These are phyloP conservation scores for Chanos chanos DNA, from an alignment of 2,797 vertebrate species.

Conservation along the genomic window DNA sequence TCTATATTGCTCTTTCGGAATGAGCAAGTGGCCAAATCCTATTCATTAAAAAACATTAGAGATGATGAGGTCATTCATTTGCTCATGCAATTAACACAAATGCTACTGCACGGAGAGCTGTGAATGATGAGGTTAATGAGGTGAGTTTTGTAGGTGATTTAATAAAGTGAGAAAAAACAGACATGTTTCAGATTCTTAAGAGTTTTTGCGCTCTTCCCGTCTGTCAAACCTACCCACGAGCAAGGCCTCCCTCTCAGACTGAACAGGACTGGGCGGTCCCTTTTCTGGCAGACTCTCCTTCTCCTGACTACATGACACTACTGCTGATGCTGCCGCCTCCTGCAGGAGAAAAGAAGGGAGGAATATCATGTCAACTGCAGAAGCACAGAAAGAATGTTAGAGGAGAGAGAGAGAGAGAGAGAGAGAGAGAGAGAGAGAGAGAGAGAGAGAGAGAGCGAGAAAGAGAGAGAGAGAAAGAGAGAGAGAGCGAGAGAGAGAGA, in stretches of 20 bases:
- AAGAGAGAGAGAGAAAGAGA: not conserved
- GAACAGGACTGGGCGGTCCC: constrained; percentile 73
- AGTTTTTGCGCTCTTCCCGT: not conserved
- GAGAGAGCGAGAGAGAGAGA: not conserved
- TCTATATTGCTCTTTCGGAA: too few relatives aligned
- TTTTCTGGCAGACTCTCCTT: constrained; percentile 79
- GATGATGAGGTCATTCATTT: constrained; percentile 24
- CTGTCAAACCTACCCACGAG: constrained; percentile 78
- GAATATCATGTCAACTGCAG: not conserved
- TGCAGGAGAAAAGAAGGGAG: constrained; percentile 47
- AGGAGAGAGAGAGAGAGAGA: too few relatives aligned
- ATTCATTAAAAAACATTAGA: constrained; percentile 26
- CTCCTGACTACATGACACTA: constrained; percentile 85
- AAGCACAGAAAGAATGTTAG: not conserved
- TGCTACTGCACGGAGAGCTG: constrained; percentile 6
- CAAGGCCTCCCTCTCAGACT: constrained; percentile 86
- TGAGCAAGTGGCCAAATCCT: not conserved
- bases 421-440: too few relatives aligned
- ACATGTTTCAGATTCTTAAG: not conserved
- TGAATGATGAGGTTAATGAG: constrained; percentile 12
- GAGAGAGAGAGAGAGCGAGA: not conserved
- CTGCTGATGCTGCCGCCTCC: constrained; percentile 68
- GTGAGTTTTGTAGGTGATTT: not conserved
- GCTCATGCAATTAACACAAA: constrained; percentile 33
- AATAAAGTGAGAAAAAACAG: constrained; percentile 3